Base-by-base conservation (phyloP, 2,888 invertebrate genomes). In the Caenorhabditis parvicauda region DNA sequence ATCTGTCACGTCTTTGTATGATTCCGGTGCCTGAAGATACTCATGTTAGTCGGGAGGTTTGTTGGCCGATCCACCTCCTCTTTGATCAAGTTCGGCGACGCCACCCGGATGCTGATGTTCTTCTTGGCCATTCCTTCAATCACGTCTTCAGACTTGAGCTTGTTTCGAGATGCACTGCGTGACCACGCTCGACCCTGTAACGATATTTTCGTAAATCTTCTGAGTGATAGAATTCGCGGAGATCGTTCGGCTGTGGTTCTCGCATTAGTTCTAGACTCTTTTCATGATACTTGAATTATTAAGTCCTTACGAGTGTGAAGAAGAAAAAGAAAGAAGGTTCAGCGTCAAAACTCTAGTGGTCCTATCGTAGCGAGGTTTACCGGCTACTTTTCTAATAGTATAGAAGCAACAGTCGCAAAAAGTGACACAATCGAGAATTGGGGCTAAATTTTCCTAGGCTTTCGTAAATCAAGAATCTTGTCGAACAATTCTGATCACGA, bases 1-100 rank as follows among this genome's bases (percentile, higher is more conserved):
- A 85, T 99, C 98, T 0, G 94, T 96, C 0, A 98, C 98, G 85
- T 99, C 92, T 84, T 98, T 98, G 83, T 99, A 98, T 0, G 96
- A 96, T 81, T 96, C 94, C 0, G 98, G 98, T 3, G 98, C 92
- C 82, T 83, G 68, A 49, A 59, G 32, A 43, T 42, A 39, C 19
- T 17, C 6, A 9, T 39, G 6, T 39, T 7, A 9, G n/a, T 39
- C n/a, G 39, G 7, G n/a, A 39, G n/a, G 7, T 5, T 5, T 5
- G 6, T 39, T n/a, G 19, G 19, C 6, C 7, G 29, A 46, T 45
- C 14, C 19, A 72, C 76, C 85, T 99, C 98, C 84, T 98, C 98
- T 96, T 98, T 98, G 0, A 98, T 95, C 59, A 98, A 84, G 84
- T 99, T 99, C 0, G 98, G 98, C 12, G 96, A 96, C 7, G 98